Conservation (phyloP, 2,113 vertebrate species). For the Atractosteus spatula region DNA sequence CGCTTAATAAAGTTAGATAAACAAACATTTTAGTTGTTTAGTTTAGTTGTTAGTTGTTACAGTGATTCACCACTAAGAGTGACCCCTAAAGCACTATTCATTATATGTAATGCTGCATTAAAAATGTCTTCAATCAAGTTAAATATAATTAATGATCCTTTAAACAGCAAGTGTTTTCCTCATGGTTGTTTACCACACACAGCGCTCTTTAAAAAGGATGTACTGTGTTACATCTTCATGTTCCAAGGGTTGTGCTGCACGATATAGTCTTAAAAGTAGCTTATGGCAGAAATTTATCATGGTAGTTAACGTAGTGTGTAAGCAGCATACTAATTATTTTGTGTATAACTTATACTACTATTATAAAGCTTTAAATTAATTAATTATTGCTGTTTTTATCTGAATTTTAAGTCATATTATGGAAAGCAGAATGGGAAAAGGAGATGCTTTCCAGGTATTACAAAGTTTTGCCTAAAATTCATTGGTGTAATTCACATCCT, state of each 20-base stretch:
- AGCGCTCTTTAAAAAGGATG: not conserved
- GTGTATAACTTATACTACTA: too few species aligned
- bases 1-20: constrained; percentile 13
- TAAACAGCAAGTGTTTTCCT: constrained; percentile 14
- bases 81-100: constrained; percentile 17
- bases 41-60: not conserved
- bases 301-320: not conserved
- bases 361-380: not conserved
- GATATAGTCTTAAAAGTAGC: not conserved
- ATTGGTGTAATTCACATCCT: too few species aligned
- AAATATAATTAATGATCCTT: constrained; percentile 15
- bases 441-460: too few species aligned
- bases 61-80: not conserved
- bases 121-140: constrained; percentile 8
- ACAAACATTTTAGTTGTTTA: constrained; percentile 6
- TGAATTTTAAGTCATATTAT: not conserved
- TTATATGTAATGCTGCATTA: constrained; percentile 18
- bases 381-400: not conserved
- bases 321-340: not conserved
- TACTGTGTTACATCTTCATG: not conserved
- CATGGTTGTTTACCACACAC: constrained; percentile 12
- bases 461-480: too few species aligned
- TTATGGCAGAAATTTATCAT: not conserved
- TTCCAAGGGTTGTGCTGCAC: not conserved
- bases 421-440: too few species aligned